phyloP scores from a whole-genome alignment of 2,113 vertebrate species.

The Ophthalmolycus amberensis region DNA sequence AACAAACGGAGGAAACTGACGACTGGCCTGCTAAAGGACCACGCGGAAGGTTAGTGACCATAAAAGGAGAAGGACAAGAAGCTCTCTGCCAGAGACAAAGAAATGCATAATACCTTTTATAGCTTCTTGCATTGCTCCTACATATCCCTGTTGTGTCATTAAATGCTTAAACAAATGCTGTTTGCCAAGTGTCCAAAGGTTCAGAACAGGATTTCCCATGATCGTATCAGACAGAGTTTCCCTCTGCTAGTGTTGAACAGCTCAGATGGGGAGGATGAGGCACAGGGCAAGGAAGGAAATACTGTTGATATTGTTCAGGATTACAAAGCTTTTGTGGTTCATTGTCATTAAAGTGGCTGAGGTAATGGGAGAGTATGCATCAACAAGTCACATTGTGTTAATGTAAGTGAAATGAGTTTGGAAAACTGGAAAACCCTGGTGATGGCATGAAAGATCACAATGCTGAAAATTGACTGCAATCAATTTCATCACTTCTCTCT shows the following conservation, averaged over 20 bases:
- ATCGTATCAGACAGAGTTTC: constrained; percentile 59
- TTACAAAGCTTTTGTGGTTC: constrained; percentile 41
- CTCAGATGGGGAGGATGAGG: constrained; percentile 63
- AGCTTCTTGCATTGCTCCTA: constrained; percentile 39
- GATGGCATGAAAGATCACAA: constrained; percentile 13
- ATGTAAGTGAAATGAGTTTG: constrained; percentile 19
- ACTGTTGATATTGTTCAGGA: constrained; percentile 50
- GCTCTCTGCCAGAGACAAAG: constrained; percentile 49
- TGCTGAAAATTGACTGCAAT: neutral
- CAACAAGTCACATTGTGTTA: constrained; percentile 15
- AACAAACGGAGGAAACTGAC: constrained; percentile 72
- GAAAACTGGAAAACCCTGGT: constrained; percentile 31
- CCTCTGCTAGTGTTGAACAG: constrained; percentile 10
- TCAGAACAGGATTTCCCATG: constrained; percentile 71
- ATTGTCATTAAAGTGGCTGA: constrained; percentile 56
- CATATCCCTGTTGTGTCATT: constrained; percentile 58
- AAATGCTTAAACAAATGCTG: constrained; percentile 64
- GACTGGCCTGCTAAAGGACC: constrained; percentile 28
- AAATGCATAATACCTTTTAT: constrained; percentile 60
- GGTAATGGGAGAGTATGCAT: constrained; percentile 55
- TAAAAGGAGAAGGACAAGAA: constrained; percentile 66
- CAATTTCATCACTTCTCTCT: neutral
- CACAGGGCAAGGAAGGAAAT: constrained; percentile 72
- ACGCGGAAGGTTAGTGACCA: constrained; percentile 46
- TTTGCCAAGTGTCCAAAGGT: constrained; percentile 49